Conservation (phyloP, 37 sponge, comb jelly and placozoan genomes). For the Halichondria panicea region DNA sequence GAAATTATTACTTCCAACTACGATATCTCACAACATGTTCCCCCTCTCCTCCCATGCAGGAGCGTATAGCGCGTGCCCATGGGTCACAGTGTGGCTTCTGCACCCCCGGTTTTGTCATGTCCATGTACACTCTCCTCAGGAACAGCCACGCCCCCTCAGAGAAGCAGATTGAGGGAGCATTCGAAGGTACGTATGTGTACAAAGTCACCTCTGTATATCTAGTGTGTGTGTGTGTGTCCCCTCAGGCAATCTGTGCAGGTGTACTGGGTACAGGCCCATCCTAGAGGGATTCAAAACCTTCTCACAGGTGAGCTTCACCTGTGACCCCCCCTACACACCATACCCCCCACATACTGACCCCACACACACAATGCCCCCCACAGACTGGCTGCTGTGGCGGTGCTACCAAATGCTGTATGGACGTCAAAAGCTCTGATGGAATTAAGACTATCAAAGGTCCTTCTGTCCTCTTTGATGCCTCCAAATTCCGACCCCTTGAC, state of each 20-base stretch:
- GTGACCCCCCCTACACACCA: no score
- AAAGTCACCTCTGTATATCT: no score
- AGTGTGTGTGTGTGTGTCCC: no score
- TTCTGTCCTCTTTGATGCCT: slow-evolving; percentile 57
- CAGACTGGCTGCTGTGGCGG: not conserved
- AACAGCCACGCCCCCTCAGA: slow-evolving; percentile 73
- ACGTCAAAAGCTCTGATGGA: not conserved
- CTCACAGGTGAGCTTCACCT: slow-evolving; percentile 31
- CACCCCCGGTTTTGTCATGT: slow-evolving; percentile 93
- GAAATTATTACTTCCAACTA: no score
- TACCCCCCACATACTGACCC: no score
- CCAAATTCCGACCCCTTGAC: slow-evolving; percentile 71
- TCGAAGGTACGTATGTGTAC: slow-evolving; percentile 74
- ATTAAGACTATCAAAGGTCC: slow-evolving; percentile 4
- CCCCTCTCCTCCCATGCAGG: no score
- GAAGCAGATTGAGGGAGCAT: slow-evolving; percentile 75
- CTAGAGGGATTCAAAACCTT: slow-evolving; percentile 86
- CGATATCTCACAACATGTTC: no score
- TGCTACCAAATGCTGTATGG: not conserved
- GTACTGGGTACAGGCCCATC: slow-evolving; percentile 91
- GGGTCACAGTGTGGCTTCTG: slow-evolving; percentile 96
- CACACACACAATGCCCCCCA: no score
- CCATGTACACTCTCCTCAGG: slow-evolving; percentile 90
- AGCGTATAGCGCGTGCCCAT: slow-evolving; percentile 80
- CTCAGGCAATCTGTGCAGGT: slow-evolving; percentile 90